These are phyloP conservation scores for Calcarius ornatus DNA, from an alignment of 2,113 vertebrate genomes.

Conservation along the genomic window DNA sequence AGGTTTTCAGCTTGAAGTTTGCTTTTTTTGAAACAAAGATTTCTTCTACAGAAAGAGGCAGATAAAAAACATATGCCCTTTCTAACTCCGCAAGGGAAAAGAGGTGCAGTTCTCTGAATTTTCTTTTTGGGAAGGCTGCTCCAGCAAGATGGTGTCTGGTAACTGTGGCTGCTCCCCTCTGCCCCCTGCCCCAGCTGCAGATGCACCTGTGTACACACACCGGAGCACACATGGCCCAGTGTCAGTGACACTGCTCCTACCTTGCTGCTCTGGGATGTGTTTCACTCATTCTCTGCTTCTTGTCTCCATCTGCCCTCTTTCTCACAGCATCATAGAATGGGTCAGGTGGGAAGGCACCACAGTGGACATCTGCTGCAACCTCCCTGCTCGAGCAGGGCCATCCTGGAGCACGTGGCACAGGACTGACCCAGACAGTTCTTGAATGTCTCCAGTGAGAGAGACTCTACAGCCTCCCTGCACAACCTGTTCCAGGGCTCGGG, in stretches of 20 bases:
- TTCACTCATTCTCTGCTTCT: not conserved
- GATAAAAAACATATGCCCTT: not conserved
- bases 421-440: not conserved
- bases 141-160: fast-evolving
- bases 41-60: not conserved
- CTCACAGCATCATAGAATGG: not conserved
- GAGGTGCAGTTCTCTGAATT: not conserved
- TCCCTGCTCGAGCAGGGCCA: not conserved
- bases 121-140: not conserved
- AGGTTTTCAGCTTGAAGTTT: not conserved
- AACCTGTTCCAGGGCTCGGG: fast-evolving
- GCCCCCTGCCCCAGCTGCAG: not conserved
- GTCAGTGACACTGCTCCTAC: not conserved
- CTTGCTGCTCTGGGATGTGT: not conserved
- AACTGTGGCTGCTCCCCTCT: not conserved
- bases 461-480: too few species aligned
- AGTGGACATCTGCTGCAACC: not conserved
- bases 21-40: not conserved
- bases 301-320: not conserved
- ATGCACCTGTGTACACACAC: fast-evolving
- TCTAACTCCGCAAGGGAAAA: not conserved
- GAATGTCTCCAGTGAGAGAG: not conserved
- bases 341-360: not conserved
- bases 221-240: not conserved
- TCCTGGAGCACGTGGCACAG: not conserved